Conservation (phyloP, 2,797 vertebrate genomes). For the Sciaenops ocellatus region DNA sequence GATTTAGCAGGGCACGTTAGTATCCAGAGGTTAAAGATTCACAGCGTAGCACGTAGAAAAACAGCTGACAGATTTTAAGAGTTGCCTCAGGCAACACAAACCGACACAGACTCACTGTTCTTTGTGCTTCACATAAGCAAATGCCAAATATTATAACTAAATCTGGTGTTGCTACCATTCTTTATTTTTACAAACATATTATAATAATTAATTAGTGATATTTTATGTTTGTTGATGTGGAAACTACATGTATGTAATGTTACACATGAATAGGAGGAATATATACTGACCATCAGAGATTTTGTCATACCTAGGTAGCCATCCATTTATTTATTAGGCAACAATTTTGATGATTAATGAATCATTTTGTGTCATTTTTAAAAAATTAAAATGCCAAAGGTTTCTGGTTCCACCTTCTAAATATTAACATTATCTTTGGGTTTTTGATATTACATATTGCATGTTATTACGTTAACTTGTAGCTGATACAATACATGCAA, state of each 20-base stretch:
- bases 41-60: conserved; percentile 33
- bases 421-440: no score
- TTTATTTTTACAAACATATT: conserved; percentile 4
- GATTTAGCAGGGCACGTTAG: conserved; percentile 63
- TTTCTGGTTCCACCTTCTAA: no score
- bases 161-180: background rate
- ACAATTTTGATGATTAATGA: no score
- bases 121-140: background rate
- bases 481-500: no score
- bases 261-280: background rate
- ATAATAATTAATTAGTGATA: background rate
- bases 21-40: conserved; percentile 53
- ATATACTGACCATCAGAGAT: no score
- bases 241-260: background rate
- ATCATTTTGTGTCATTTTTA: no score
- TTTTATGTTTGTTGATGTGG: background rate
- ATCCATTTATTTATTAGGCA: background rate
- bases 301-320: background rate
- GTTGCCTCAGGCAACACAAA: conserved; percentile 9
- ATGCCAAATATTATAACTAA: background rate
- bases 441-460: no score
- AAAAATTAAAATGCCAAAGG: no score
- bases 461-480: no score
- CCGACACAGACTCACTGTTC: background rate
- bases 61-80: conserved; percentile 20